Evolutionary conservation across 2,888 invertebrate species (phyloP).

Genomic region (Agonopterix alstromeriana): DNA sequence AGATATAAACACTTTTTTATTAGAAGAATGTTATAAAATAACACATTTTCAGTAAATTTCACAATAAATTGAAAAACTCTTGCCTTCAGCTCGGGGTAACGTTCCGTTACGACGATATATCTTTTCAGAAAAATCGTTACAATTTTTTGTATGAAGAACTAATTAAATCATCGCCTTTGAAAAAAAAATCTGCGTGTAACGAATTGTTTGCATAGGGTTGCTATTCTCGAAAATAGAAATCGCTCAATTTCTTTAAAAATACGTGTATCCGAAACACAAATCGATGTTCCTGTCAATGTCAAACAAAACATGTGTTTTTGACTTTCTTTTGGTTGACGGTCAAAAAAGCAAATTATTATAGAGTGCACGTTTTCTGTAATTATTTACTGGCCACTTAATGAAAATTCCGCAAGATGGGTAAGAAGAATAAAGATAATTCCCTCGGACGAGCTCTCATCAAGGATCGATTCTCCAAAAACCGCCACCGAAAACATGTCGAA

Average conservation of each 20-base stretch:
- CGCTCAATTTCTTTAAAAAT: not conserved
- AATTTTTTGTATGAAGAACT: too few relatives aligned
- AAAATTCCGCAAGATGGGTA: slow-evolving; percentile 77
- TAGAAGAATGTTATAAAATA: too few relatives aligned
- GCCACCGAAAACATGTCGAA: slow-evolving; percentile 79
- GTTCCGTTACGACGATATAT: too few relatives aligned
- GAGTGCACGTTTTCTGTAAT: slow-evolving; percentile 1
- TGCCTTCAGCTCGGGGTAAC: too few relatives aligned
- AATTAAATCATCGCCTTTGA: too few relatives aligned
- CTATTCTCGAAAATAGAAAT: too few relatives aligned
- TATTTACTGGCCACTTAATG: not conserved
- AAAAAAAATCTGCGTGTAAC: too few relatives aligned
- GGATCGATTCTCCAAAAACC: slow-evolving; percentile 82
- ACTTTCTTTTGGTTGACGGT: not conserved
- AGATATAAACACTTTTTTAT: too few relatives aligned
- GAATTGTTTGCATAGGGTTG: too few relatives aligned
- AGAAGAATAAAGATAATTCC: slow-evolving; percentile 81
- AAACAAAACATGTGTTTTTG: slow-evolving; percentile 10
- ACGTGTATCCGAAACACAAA: not conserved
- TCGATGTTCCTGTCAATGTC: not conserved
- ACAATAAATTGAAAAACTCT: too few relatives aligned
- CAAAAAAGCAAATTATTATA: not conserved
- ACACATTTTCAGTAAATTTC: too few relatives aligned
- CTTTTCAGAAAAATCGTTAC: too few relatives aligned
- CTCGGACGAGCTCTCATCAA: slow-evolving; percentile 85